Conservation (phyloP, 2,888 invertebrate genomes). For the Parnassius apollo region DNA sequence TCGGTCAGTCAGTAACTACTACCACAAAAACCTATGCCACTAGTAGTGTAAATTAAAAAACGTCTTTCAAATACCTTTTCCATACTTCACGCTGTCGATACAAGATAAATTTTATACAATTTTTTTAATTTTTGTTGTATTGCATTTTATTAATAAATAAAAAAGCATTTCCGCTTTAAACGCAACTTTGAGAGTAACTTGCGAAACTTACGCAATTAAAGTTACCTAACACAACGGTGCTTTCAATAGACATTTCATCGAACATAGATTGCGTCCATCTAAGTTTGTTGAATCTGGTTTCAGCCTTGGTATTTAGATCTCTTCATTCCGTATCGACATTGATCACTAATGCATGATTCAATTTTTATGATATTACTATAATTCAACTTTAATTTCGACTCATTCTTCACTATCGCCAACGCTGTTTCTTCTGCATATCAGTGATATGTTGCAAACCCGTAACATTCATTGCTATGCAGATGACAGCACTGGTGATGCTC, state of each 20-base stretch:
- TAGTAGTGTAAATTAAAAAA: no score
- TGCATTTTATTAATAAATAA: not conserved
- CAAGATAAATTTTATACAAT: not conserved
- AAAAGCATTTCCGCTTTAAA: not conserved
- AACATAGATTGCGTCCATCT: constrained; percentile 17
- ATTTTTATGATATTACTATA: constrained; percentile 6
- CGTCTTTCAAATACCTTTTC: no score
- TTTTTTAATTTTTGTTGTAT: no score
- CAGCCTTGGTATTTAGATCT: constrained; percentile 29
- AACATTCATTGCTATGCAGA: no score
- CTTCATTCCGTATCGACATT: constrained; percentile 13
- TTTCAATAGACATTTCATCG: constrained; percentile 16
- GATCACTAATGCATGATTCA: constrained; percentile 7
- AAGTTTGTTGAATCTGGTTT: constrained; percentile 14
- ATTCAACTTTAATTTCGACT: not conserved
- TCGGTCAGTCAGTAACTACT: no score
- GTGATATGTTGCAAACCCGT: no score
- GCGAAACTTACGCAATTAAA: constrained; percentile 9
- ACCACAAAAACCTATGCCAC: no score
- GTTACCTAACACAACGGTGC: constrained; percentile 12
- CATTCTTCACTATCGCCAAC: no score
- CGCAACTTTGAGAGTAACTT: not conserved
- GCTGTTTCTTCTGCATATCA: no score
- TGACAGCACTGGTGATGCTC: no score
- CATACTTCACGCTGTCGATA: not conserved